phyloP scores from a whole-genome alignment of 2,888 invertebrate species.

The Ectemnius continuus region DNA sequence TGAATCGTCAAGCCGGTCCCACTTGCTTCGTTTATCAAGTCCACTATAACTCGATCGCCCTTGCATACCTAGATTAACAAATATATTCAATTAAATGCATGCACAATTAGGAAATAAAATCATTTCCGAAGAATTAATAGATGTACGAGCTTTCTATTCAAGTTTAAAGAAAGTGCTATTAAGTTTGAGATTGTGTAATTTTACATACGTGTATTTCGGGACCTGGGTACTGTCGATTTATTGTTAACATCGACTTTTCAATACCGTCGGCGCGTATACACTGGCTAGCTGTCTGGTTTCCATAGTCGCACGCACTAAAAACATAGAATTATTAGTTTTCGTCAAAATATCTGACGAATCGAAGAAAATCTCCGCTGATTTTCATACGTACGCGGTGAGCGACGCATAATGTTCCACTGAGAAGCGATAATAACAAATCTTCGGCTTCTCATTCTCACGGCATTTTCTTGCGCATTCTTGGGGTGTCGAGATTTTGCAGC shows the following conservation, averaged over 20 bases:
- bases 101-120: background rate
- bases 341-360: too few species aligned
- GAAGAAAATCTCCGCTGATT: background rate
- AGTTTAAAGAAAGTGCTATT: background rate
- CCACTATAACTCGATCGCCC: conserved; percentile 90
- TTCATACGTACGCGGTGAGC: conserved; percentile 39
- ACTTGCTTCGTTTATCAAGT: conserved; percentile 91
- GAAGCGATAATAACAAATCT: conserved; percentile 39
- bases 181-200: background rate
- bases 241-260: conserved; percentile 88
- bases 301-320: background rate
- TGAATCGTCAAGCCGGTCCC: conserved; percentile 93
- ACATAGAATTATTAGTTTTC: background rate
- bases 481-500: conserved; percentile 20
- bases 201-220: conserved; percentile 88
- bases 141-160: background rate
- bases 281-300: conserved; percentile 76
- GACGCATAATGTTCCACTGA: conserved; percentile 36
- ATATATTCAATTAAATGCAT: background rate
- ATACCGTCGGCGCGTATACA: conserved; percentile 93
- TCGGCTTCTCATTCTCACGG: background rate
- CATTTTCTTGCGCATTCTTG: conserved; percentile 45
- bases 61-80: conserved; percentile 84
- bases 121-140: background rate
- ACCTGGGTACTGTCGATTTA: conserved; percentile 93